Conservation (phyloP, 2,888 invertebrate species). For the Schizotus pectinicornis region DNA sequence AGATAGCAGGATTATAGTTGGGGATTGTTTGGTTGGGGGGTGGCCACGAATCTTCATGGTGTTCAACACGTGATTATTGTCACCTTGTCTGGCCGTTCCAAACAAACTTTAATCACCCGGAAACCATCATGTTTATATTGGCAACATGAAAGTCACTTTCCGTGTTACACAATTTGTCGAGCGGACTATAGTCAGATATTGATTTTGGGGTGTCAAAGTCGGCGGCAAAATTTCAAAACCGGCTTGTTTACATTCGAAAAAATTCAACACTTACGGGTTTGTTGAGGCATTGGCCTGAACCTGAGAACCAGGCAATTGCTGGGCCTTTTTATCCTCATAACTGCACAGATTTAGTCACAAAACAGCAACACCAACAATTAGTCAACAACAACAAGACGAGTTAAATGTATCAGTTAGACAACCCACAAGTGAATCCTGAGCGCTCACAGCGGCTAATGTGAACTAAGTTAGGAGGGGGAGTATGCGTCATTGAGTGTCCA, state of each 20-base stretch:
- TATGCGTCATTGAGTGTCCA: constrained; percentile 49
- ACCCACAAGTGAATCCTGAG: constrained; percentile 28
- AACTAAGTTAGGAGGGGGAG: constrained; percentile 34
- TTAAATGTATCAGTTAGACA: constrained; percentile 10
- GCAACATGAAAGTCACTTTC: constrained; percentile 6
- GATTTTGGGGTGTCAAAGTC: constrained; percentile 1
- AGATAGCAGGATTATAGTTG: too few species aligned
- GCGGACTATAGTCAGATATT: background rate
- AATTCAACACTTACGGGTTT: constrained; percentile 31
- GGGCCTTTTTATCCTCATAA: constrained; percentile 70
- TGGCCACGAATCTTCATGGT: too few species aligned
- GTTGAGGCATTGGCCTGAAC: constrained; percentile 62
- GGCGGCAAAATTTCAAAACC: background rate
- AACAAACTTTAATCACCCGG: background rate
- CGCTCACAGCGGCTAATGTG: constrained; percentile 39
- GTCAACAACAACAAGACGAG: constrained; percentile 27
- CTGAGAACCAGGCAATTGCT: constrained; percentile 69
- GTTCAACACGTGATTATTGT: too few species aligned
- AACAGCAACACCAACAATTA: constrained; percentile 30
- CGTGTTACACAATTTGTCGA: constrained; percentile 8
- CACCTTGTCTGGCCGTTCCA: too few species aligned
- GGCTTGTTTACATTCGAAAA: background rate
- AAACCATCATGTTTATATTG: background rate
- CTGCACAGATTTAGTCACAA: constrained; percentile 18
- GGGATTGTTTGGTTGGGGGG: too few species aligned